Evolutionary conservation across 1,140 invertebrate genomes (phyloP).

Genomic region (Drosophila kikkawai): DNA sequence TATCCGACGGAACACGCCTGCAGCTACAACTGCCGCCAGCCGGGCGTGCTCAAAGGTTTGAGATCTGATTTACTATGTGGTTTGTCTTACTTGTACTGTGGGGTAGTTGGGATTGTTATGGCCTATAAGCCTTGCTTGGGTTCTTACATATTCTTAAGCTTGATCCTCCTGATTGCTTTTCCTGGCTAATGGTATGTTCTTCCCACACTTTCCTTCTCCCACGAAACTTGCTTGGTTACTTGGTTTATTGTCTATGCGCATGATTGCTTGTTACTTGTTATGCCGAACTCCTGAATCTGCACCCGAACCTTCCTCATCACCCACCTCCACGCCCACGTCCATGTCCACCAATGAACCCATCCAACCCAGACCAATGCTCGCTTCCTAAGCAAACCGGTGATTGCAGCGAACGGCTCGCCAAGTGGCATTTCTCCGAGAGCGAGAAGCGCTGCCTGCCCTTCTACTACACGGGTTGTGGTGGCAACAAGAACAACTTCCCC

Average conservation of each 20-base stretch:
- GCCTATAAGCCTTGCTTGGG: slow-evolving; percentile 24
- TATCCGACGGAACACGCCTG: slow-evolving; percentile 94
- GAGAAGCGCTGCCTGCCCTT: slow-evolving; percentile 97
- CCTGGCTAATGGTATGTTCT: slow-evolving; percentile 69
- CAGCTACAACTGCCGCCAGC: slow-evolving; percentile 90
- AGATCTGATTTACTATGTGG: slow-evolving; percentile 34
- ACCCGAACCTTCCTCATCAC: slow-evolving; percentile 36
- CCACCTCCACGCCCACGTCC: slow-evolving; percentile 18
- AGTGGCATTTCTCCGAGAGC: slow-evolving; percentile 94
- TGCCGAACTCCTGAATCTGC: slow-evolving; percentile 39
- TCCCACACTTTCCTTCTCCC: slow-evolving; percentile 38
- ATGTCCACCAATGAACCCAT: slow-evolving; percentile 10
- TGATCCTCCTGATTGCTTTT: slow-evolving; percentile 28
- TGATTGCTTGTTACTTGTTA: slow-evolving; percentile 69
- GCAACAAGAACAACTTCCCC: slow-evolving; percentile 95
- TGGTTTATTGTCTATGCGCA: slow-evolving; percentile 64
- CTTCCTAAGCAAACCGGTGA: slow-evolving; percentile 91
- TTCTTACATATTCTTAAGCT: slow-evolving; percentile 31
- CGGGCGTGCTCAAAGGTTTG: slow-evolving; percentile 90
- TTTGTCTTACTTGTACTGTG: slow-evolving; percentile 3
- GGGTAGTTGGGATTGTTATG: slow-evolving; percentile 16
- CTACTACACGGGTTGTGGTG: slow-evolving; percentile 96
- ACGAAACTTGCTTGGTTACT: slow-evolving; percentile 44
- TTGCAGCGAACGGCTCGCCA: slow-evolving; percentile 91
- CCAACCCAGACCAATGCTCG: slow-evolving; percentile 90